Evolutionary conservation across 1,140 invertebrate genomes (phyloP).

Genomic region (Aphelinus certus): DNA sequence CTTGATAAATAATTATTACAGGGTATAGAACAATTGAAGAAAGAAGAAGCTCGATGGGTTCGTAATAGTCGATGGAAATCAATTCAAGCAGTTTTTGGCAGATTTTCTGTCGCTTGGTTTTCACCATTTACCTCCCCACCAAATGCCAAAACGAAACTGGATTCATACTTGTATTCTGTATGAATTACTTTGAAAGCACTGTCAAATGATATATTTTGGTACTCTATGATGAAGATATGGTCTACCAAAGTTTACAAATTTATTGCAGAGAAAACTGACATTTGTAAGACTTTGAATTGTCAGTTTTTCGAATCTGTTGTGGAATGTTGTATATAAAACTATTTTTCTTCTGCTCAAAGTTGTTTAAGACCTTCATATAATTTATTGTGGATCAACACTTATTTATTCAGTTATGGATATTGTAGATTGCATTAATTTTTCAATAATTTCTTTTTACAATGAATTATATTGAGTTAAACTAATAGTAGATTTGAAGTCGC

Average conservation of each 20-base stretch:
- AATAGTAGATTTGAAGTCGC: neutral
- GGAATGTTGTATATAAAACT: too few relatives aligned
- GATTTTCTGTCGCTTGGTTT: slow-evolving; percentile 93
- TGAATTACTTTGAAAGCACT: slow-evolving; percentile 54
- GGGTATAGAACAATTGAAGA: slow-evolving; percentile 95
- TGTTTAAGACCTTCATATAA: neutral
- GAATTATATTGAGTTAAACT: neutral
- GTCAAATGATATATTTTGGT: neutral
- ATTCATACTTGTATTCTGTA: slow-evolving; percentile 81
- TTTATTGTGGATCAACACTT: neutral
- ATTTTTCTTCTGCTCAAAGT: neutral
- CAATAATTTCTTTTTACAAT: slow-evolving; percentile 1
- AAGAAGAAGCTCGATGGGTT: slow-evolving; percentile 90
- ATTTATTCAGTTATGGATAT: neutral
- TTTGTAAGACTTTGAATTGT: neutral
- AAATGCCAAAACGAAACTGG: slow-evolving; percentile 77
- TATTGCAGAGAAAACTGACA: neutral
- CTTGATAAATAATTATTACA: slow-evolving; percentile 58
- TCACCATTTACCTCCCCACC: slow-evolving; percentile 89
- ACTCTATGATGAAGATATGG: neutral
- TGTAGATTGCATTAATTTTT: neutral
- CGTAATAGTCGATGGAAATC: slow-evolving; percentile 93
- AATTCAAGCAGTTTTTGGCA: slow-evolving; percentile 93
- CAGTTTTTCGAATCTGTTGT: slow-evolving; percentile 8
- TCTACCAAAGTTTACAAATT: slow-evolving; percentile 6